Base-by-base conservation (phyloP, 2,888 invertebrate genomes). In the Philereme vetulata region DNA sequence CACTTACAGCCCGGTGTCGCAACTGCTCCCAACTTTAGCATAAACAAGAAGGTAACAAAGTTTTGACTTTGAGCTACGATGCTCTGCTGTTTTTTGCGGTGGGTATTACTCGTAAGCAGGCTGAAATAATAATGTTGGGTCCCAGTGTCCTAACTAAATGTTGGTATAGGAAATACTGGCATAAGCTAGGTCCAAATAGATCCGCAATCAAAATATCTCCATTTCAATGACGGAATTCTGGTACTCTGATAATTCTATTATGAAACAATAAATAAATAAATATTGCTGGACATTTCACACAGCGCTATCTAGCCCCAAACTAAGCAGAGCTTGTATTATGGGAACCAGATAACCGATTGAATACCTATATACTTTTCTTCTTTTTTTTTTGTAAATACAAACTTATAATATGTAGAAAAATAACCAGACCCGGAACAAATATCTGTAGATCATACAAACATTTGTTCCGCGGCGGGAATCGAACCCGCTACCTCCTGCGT, bases 11-110 rank as follows among this genome's bases (percentile, higher is more conserved):
- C 66, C 71, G 70, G 69, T 77, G 78, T 78, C 82, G 75, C 69
- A 74, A 80, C 72, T 71, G 73, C 60, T 74, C 71, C 75, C 71
- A 80, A 82, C 81, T 80, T 81, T 74, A 75, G 77, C 76, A 78
- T 81, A 82, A 82, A 83, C 81, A 80, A 79, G 78, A n/a, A 77
- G 77, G 76, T 77, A 76, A 61, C 74, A 67, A 81, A 84, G 74
- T 81, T 83, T 74, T 67, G 75, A 75, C 78, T 71, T 70, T 73
- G 75, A 73, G 73, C 72, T 72, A 72, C 74, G 75, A 64, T 65
- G 67, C 70, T 62, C 66, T 66, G 49, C 45, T 67, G 73, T 80
- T 80, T n/a, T 77, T 80, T 78, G 72, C 47, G 65, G 62, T 68
- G 65, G 67, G 67, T 70, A 40, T n/a, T 6, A 8, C 9, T 6